These are phyloP conservation scores for Drosophila fungiperda DNA, from an alignment of 2,888 invertebrate genomes.

Conservation along the genomic window DNA sequence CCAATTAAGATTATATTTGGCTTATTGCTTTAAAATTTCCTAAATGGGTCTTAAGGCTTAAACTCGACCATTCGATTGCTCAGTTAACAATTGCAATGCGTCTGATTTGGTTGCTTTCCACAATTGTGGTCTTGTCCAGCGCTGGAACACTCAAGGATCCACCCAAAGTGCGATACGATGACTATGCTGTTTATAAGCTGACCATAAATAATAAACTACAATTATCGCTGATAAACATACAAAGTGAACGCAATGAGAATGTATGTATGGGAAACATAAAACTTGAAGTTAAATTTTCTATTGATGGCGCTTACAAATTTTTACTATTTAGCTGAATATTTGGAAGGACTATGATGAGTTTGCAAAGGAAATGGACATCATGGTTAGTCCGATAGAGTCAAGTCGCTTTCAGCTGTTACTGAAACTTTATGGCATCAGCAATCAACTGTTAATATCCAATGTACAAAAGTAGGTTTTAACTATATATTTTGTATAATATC, in stretches of 20 bases:
- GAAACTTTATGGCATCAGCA: conserved; percentile 82
- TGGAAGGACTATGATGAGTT: conserved; percentile 83
- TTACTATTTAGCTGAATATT: conserved; percentile 67
- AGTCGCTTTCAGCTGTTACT: conserved; percentile 85
- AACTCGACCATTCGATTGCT: conserved; percentile 5
- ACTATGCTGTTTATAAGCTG: conserved; percentile 80
- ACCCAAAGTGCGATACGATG: conserved; percentile 80
- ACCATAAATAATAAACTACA: conserved; percentile 86
- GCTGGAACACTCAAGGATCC: conserved; percentile 51
- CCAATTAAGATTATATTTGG: conserved; percentile 43
- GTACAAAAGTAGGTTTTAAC: conserved; percentile 86
- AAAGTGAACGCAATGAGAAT: conserved; percentile 34
- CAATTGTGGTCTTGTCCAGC: conserved; percentile 56
- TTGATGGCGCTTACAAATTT: neutral
- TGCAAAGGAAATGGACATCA: conserved; percentile 86
- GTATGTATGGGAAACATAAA: conserved; percentile 20
- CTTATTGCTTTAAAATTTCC: conserved; percentile 1
- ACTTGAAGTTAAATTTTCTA: neutral
- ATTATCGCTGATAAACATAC: conserved; percentile 83
- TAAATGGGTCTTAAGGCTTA: conserved; percentile 14
- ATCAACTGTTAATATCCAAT: conserved; percentile 86
- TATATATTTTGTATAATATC: neutral
- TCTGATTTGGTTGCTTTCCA: conserved; percentile 58
- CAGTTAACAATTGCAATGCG: conserved; percentile 57
- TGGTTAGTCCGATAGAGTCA: conserved; percentile 87